phyloP scores from a whole-genome alignment of 1,140 invertebrate genomes.

The Potamilus streckersoni region DNA sequence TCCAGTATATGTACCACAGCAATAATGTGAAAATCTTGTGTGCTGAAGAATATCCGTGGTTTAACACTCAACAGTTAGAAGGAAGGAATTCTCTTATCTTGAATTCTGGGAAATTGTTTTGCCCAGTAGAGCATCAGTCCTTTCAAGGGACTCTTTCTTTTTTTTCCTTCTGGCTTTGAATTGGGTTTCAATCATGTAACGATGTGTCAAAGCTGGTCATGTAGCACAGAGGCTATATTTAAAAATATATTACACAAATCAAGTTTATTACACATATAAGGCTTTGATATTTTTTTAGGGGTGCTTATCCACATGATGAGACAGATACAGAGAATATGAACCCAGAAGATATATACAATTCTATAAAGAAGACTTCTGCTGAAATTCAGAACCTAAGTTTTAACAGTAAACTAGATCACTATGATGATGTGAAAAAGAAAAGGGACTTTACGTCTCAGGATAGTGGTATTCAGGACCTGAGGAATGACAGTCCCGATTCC shows the following conservation, averaged over 20 bases:
- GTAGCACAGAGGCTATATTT: neutral
- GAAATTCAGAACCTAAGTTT: constrained; percentile 93
- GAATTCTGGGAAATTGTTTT: too few species aligned
- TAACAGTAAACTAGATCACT: constrained; percentile 70
- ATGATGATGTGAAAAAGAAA: constrained; percentile 69
- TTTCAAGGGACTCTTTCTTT: too few species aligned
- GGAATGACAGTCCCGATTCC: constrained; percentile 69
- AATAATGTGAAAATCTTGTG: too few species aligned
- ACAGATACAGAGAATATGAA: constrained; percentile 79
- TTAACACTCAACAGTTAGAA: too few species aligned
- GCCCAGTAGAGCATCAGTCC: too few species aligned
- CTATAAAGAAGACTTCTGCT: constrained; percentile 88
- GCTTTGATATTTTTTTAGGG: constrained; percentile 12
- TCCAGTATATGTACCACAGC: too few species aligned
- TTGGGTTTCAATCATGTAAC: too few species aligned
- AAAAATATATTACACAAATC: neutral
- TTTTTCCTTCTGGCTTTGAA: too few species aligned
- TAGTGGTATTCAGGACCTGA: constrained; percentile 82
- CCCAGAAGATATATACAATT: constrained; percentile 85
- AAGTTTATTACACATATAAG: neutral
- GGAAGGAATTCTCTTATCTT: too few species aligned
- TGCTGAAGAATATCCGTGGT: too few species aligned
- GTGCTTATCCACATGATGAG: constrained; percentile 57
- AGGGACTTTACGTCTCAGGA: constrained; percentile 88
- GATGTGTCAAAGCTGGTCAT: neutral